Conservation (phyloP, 2,113 vertebrate genomes). For the Phodopus roborovskii region DNA sequence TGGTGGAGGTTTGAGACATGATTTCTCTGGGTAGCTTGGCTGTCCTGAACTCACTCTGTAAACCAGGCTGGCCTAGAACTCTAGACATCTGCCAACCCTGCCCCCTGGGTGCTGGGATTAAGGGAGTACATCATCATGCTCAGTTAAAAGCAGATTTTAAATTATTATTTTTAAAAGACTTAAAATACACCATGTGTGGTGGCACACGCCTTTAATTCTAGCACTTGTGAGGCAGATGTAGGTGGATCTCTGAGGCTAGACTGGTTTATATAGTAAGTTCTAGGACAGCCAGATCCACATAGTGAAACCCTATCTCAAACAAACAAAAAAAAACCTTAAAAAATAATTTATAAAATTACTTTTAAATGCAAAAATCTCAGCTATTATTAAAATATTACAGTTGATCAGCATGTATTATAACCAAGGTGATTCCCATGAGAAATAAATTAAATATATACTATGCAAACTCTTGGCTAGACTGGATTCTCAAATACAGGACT, state of each 20-base stretch:
- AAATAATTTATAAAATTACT: slow-evolving; percentile 24
- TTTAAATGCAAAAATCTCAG: slow-evolving; percentile 44
- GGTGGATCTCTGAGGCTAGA: background rate
- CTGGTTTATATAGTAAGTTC: background rate
- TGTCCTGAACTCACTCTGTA: background rate
- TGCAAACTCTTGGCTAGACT: background rate
- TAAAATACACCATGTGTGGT: background rate
- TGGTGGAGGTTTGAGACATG: background rate
- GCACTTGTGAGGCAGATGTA: background rate
- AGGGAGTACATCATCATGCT: background rate
- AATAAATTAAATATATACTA: slow-evolving; percentile 7
- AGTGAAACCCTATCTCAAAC: background rate
- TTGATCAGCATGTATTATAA: background rate
- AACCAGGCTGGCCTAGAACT: background rate
- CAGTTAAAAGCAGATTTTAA: background rate
- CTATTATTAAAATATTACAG: slow-evolving; percentile 55
- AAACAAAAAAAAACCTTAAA: background rate
- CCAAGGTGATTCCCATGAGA: slow-evolving; percentile 21
- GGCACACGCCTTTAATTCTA: background rate
- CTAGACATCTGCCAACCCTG: background rate
- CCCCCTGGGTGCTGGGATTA: background rate
- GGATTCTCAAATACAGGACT: background rate
- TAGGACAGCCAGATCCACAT: background rate
- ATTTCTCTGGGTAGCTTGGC: no score
- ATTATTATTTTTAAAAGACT: background rate